Evolutionary conservation across 2,797 vertebrate species (phyloP), one percentile per base, ranked within the genome.

Genomic region (Leucoraja ocellata): DNA sequence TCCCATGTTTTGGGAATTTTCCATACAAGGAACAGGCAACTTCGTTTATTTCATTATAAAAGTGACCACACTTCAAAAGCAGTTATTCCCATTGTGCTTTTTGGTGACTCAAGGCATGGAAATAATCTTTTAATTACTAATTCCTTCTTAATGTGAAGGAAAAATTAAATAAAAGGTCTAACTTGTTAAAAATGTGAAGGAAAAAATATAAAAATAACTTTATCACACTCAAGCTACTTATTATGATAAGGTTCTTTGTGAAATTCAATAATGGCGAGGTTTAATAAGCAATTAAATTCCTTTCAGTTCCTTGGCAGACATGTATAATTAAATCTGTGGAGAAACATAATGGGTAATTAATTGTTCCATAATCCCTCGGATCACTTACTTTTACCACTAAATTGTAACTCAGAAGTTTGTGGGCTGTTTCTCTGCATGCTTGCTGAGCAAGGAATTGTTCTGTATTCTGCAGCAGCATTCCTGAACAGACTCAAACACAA

Each of bases 331-430:
- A 74, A 14, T 76, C 14, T 54, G 39, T 76, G 28, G 71, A 76
- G 46, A 74, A 18, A 54, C 14, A 46, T 92, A 92, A 76, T 92
- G 32, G 71, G 39, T 92, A 92, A 92, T 92, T 25, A 92, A 92
- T 76, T 76, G 23, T 36, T 76, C 25, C 39, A 16, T 54, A 92
- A 54, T 76, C 71, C 71, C 39, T 73, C 21, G 13, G 68, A 76
- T 58, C 46, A 5, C 71, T 76, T 92, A 39, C 23, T 28, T 28
- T 92, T 92, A n/a, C 39, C 71, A 14, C 23, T 92, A 28, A 76
- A 74, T 1, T 18, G 13, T 54, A 58, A 6, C 58, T 92, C 9
- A n/a, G 28, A 74, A 74, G 23, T 58, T 74, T 65, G 16, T 10
- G 84, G 9, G 32, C 84, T 88, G 84, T 8, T 88, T 36, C 84